Evolutionary conservation across 2,797 vertebrate genomes (phyloP), one percentile per base, ranked within the genome.

Genomic region (Lycodopsis pacificus): DNA sequence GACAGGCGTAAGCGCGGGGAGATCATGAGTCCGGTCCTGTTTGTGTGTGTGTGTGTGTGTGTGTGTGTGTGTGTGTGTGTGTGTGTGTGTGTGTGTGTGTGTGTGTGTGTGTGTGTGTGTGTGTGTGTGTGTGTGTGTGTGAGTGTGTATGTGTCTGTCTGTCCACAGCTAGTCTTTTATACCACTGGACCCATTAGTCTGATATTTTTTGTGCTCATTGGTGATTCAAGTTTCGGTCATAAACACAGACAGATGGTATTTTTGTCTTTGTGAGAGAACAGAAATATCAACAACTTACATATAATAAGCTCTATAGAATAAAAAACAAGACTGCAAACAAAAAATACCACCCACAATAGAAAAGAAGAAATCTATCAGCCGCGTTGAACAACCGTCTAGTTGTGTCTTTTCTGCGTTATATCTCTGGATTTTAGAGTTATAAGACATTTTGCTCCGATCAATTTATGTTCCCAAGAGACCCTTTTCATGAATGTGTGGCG

Each of bases 401-500:
- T n/a, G 10, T 36, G 32, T 49, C 22, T 15, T 7, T 48, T 71
- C n/a, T 34, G 38, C 46, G 22, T 49, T n/a, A 30, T 36, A 46
- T 42, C 27, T 71, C 34, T 38, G 6, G 2, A 51, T 68, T 64
- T 75, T 1, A 13, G 4, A 36, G 58, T 48, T 38, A 54, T 57
- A 8, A 22, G 65, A 67, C 22, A 5, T 32, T 65, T 30, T 22
- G 15, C 34, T 42, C 4, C 13, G 1, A 4, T 72, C 44, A 74
- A 48, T 22, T 49, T n/a, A 44, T 49, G 14, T 10, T 57, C 20
- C 22, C 0, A 1, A 5, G 25, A 57, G 15, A 59, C 7, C 17
- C 27, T 63, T 30, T 62, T 70, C 63, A 56, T 42, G 42, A 79
- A 49, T 51, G 9, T 17, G 65, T 66, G 40, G 12, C 2, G 14